Evolutionary conservation across 1,140 invertebrate species (phyloP).

Genomic region (Rhopalosiphum maidis): DNA sequence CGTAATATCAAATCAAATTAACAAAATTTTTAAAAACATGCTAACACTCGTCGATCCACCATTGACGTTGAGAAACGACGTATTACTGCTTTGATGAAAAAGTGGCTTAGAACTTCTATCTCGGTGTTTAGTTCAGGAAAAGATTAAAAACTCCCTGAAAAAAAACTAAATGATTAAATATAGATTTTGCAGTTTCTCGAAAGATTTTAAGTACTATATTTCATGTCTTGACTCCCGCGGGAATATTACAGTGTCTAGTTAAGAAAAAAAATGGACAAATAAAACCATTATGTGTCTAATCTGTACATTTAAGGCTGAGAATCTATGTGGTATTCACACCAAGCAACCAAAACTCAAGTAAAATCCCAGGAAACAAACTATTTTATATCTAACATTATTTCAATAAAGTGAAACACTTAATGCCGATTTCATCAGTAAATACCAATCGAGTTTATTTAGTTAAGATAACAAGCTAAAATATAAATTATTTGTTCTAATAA

Average conservation of each 20-base stretch:
- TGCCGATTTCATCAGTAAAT: background rate
- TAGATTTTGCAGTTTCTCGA: slow-evolving; percentile 37
- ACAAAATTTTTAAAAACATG: background rate
- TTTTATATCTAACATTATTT: background rate
- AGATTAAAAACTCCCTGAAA: slow-evolving; percentile 18
- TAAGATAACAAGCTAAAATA: background rate
- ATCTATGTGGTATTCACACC: background rate
- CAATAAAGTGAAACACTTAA: background rate
- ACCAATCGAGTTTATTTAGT: background rate
- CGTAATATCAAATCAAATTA: background rate
- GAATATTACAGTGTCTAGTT: background rate
- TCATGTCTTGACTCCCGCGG: background rate
- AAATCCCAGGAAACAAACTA: background rate
- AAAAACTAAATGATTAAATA: slow-evolving; percentile 48
- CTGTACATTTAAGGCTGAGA: background rate
- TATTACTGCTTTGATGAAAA: background rate
- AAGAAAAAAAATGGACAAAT: background rate
- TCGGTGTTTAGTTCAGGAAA: background rate
- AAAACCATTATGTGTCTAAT: slow-evolving; percentile 4
- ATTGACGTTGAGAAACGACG: background rate
- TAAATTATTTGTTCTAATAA: background rate
- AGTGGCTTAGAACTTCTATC: background rate
- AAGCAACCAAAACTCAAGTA: background rate
- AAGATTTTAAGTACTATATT: slow-evolving; percentile 13
- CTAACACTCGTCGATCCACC: background rate